Conservation (phyloP, 2,888 invertebrate species). For the Trachelus iudaicus region DNA sequence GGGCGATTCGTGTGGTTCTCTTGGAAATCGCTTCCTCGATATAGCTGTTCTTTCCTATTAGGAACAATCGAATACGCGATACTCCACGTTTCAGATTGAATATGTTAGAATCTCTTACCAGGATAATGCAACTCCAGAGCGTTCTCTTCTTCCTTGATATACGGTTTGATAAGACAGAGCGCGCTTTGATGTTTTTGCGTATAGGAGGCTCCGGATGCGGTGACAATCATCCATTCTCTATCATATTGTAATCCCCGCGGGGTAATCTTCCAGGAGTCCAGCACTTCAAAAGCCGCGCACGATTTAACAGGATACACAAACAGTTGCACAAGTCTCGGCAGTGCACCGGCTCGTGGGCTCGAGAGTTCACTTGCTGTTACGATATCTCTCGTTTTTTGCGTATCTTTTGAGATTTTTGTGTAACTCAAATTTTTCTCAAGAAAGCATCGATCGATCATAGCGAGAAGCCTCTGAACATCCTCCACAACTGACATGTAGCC, state of each 20-base stretch:
- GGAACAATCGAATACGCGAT: not conserved
- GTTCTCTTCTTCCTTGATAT: slow-evolving; percentile 72
- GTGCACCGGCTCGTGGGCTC: slow-evolving; percentile 25
- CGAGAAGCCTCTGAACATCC: slow-evolving; percentile 78
- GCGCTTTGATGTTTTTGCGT: slow-evolving; percentile 88
- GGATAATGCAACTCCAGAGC: slow-evolving; percentile 72
- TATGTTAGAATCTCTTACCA: slow-evolving; percentile 63
- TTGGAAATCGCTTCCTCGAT: too few species aligned
- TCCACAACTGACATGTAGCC: slow-evolving; percentile 86
- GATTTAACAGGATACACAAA: slow-evolving; percentile 92
- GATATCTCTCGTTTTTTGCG: not conserved
- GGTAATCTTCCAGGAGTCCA: slow-evolving; percentile 77
- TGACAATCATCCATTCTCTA: slow-evolving; percentile 93
- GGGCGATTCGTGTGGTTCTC: too few species aligned
- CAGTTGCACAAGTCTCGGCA: slow-evolving; percentile 65
- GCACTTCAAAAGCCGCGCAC: slow-evolving; percentile 81
- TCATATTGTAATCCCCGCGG: slow-evolving; percentile 86
- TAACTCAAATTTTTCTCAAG: slow-evolving; percentile 56
- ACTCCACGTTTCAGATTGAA: slow-evolving; percentile 5
- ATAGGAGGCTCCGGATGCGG: slow-evolving; percentile 81
- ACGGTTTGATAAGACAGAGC: slow-evolving; percentile 83
- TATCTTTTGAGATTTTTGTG: not conserved
- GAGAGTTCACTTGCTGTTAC: not conserved
- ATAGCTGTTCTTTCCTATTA: too few species aligned
- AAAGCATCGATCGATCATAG: slow-evolving; percentile 83